Base-by-base conservation (phyloP, 2,888 invertebrate genomes). In the Neocrepidodera transversa region DNA sequence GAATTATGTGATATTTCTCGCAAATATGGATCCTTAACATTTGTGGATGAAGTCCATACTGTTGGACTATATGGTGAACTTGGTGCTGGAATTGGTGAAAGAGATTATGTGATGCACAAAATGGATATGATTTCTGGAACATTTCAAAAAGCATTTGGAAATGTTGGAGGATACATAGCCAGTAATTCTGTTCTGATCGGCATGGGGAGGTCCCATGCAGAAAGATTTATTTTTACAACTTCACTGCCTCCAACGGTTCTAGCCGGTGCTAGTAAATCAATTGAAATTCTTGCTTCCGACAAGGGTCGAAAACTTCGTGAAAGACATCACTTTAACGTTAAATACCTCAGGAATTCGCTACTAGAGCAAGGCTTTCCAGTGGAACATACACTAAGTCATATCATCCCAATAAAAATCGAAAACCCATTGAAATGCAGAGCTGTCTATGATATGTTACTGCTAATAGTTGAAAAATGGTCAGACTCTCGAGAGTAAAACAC, bases 171-270 rank as follows among this genome's bases (percentile, higher is more conserved):
- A 10, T 78, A 78, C 59, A 74, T 78, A 45, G 92, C 92, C 5
- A 88, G 91, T 1, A 86, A 89, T 5, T 77, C 86, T 0, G 82
- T 86, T 50, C 82, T 97, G 53, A 85, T 97, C 26, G 97, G 97
- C 76, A 93, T 94, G 83, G 85, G 97, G 57, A 84, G 97, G 65
- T 96, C 95, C 38, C 91, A 96, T 75, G 97, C 96, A 1, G 91
- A 96, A 11, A 97, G 97, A 1, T 97, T 97, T 76, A 97, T 97
- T 72, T 97, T 97, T 78, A 97, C 97, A 1, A 97, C 97, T 1
- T 95, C 96, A 3, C 82, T 97, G 64, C 97, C 97, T 2, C 97
- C 97, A 2, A 92, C 95, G 0, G 92, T 94, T 5, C 81, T 97
- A 35, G 89, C 92, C 32, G 97, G 97, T 5, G 91, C 95, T 4